These are phyloP conservation scores for Pseudeuparius sepicola DNA, from an alignment of 2,888 invertebrate species.

Conservation along the genomic window DNA sequence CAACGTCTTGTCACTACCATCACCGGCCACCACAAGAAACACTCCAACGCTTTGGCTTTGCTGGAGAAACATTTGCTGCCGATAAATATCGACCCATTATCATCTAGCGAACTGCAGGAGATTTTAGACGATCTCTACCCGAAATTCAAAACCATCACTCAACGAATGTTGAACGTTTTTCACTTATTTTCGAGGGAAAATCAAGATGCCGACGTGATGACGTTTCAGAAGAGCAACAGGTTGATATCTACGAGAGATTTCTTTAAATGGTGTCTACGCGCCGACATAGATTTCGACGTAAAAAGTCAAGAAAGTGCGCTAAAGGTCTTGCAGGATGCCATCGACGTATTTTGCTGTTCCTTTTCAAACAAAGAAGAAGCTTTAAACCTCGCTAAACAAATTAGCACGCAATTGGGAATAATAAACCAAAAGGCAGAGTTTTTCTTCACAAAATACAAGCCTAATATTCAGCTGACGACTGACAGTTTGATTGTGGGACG, in stretches of 20 bases:
- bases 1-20: constrained; percentile 58
- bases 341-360: constrained; percentile 84
- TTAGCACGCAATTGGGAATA: constrained; percentile 75
- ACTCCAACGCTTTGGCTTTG: constrained; percentile 54
- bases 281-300: constrained; percentile 62
- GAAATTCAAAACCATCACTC: constrained; percentile 57
- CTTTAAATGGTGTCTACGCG: constrained; percentile 81
- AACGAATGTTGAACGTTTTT: constrained; percentile 74
- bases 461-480: constrained; percentile 52
- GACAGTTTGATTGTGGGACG: constrained; percentile 62
- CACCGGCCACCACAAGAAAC: constrained; percentile 50
- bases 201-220: constrained; percentile 27
- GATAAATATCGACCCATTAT: constrained; percentile 71
- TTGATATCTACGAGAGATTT: constrained; percentile 78
- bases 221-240: constrained; percentile 44
- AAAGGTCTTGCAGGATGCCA: constrained; percentile 75
- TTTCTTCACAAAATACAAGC: constrained; percentile 70
- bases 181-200: constrained; percentile 58
- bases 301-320: constrained; percentile 57
- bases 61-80: constrained; percentile 76
- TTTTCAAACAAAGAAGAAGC: constrained; percentile 55
- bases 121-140: constrained; percentile 64
- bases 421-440: constrained; percentile 72
- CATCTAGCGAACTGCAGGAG: constrained; percentile 60
- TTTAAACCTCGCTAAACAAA: constrained; percentile 57